phyloP scores from a whole-genome alignment of 2,888 invertebrate genomes.

The Drosophila algonquin region DNA sequence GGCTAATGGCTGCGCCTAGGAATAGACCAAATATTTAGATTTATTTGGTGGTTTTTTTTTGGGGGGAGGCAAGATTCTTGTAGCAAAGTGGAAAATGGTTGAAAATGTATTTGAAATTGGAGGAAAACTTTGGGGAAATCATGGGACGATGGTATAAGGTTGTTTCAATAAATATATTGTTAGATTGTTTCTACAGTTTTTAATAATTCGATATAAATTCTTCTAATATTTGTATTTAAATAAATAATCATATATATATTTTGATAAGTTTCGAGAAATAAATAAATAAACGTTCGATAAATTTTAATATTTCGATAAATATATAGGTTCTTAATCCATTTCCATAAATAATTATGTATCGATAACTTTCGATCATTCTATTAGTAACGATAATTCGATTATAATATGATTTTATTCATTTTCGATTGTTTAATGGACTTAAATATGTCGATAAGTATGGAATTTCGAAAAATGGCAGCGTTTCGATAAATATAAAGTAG shows the following conservation, averaged over 20 bases:
- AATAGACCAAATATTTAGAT: constrained; percentile 2
- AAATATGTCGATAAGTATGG: too few species aligned
- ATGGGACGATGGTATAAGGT: background rate
- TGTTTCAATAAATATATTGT: too few species aligned
- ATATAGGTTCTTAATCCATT: too few species aligned
- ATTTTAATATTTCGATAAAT: background rate
- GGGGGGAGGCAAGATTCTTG: too few species aligned
- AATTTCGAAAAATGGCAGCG: too few species aligned
- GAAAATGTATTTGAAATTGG: background rate
- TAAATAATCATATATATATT: too few species aligned
- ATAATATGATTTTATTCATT: background rate
- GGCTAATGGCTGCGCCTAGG: background rate
- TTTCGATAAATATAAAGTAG: background rate
- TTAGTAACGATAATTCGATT: background rate
- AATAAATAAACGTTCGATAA: too few species aligned
- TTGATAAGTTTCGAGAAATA: too few species aligned
- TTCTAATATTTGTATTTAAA: too few species aligned
- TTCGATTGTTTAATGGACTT: background rate
- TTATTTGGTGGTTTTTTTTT: constrained; percentile 4
- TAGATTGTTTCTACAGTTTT: too few species aligned
- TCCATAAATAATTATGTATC: too few species aligned
- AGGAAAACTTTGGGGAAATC: background rate
- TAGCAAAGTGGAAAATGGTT: background rate
- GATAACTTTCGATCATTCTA: background rate
- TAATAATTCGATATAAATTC: too few species aligned